Conservation (phyloP, 2,113 vertebrate species). For the Plestiodon gilberti region DNA sequence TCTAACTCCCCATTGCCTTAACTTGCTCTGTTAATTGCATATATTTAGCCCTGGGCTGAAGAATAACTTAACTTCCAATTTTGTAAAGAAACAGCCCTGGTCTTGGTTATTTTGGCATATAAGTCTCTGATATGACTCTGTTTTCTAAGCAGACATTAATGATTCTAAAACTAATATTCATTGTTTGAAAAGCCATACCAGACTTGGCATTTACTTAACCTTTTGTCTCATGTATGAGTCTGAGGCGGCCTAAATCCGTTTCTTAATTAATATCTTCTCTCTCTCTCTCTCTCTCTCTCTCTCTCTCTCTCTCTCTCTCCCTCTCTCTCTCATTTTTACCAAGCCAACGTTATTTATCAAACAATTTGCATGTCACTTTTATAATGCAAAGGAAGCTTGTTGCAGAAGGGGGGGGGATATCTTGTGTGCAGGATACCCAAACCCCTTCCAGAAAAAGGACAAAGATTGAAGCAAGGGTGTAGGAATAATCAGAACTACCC, state of each 20-base stretch:
- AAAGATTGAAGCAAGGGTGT: not conserved
- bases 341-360: conserved; percentile 83
- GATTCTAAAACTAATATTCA: conserved; percentile 99
- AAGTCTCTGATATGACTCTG: conserved; percentile 90
- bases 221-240: conserved; percentile 96
- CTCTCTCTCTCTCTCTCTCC: conserved; percentile 72
- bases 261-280: conserved; percentile 99
- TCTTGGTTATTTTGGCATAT: conserved; percentile 86
- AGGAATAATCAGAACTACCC: not conserved
- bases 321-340: conserved; percentile 29
- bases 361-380: conserved; percentile 82
- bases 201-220: conserved; percentile 99
- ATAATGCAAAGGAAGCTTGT: conserved; percentile 54
- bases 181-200: conserved; percentile 97
- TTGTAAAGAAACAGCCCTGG: conserved; percentile 87
- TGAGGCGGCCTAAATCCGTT: conserved; percentile 96
- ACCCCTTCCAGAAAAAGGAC: conserved; percentile 2
- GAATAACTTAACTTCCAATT: conserved; percentile 89
- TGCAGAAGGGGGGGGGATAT: not conserved
- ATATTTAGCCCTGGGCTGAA: conserved; percentile 83
- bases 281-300: not conserved
- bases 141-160: conserved; percentile 97
- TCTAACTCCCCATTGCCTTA: conserved; percentile 74
- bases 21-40: conserved; percentile 86
- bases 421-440: not conserved